Evolutionary conservation across 2,888 invertebrate genomes (phyloP), one percentile per base, ranked within the genome.

Genomic region (Carpatolechia fugitivella): DNA sequence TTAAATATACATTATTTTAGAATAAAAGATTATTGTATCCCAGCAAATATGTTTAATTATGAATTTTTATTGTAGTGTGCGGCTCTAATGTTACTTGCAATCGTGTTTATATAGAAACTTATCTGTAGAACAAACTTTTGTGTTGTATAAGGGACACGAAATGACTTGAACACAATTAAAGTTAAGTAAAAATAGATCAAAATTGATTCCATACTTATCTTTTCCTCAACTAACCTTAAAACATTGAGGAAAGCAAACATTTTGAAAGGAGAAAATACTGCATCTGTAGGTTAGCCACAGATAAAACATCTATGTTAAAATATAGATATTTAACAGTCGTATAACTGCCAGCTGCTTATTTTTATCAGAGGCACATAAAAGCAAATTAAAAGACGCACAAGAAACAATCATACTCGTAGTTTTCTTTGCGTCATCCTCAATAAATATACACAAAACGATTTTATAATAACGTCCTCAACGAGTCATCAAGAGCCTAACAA

Each of bases 141-240:
- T n/a, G n/a, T n/a, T n/a, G n/a, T n/a, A n/a, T n/a, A n/a, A n/a
- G n/a, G n/a, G n/a, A n/a, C 24, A 11, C 5, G 18, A 10, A 41
- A 18, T n/a, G 4, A 11, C 11, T 4, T 8, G 18, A 41, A 18
- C 36, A 14, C 38, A 41, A 33, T 36, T n/a, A n/a, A n/a, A 16
- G 36, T 38, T 31, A 13, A 41, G n/a, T 13, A 10, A 16, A 4
- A 41, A 16, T 41, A 14, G 13, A 48, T 36, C 16, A 20, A 10
- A 31, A 50, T 36, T 31, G n/a, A 13, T 18, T 33, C 48, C 16
- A 48, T 48, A 48, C 33, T 50, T 33, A 36, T 20, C 31, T 50
- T 50, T n/a, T 50, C 13, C 33, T 36, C 16, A 33, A 50, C 50
- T 16, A 38, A 10, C 53, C 52, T 55, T 55, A 60, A 46, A 60